phyloP scores from a whole-genome alignment of 2,888 invertebrate genomes.

The Xanthostigma xanthostigma region DNA sequence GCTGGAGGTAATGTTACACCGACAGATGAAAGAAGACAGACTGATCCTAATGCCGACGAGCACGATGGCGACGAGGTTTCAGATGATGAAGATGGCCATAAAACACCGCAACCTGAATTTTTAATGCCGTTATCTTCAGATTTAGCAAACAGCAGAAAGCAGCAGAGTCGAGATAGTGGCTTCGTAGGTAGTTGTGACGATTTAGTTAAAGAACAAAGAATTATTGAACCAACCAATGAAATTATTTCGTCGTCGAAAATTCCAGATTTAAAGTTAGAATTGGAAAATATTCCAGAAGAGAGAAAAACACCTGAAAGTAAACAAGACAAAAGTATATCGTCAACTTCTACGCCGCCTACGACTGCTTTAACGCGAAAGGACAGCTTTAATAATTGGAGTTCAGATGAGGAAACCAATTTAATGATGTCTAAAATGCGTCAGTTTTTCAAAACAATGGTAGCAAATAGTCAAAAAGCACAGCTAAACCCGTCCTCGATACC shows the following conservation, averaged over 20 bases:
- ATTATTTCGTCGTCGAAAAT: conserved; percentile 23
- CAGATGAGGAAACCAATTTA: conserved; percentile 83
- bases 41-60: conserved; percentile 45
- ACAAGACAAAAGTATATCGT: conserved; percentile 14
- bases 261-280: conserved; percentile 35
- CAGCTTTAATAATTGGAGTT: conserved; percentile 88
- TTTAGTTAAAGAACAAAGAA: conserved; percentile 50
- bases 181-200: conserved; percentile 83
- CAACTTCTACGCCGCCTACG: conserved; percentile 30
- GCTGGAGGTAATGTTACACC: conserved; percentile 29
- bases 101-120: conserved; percentile 54
- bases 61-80: conserved; percentile 40
- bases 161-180: conserved; percentile 75
- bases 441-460: conserved; percentile 84
- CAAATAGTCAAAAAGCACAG: conserved; percentile 31
- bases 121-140: conserved; percentile 34
- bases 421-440: conserved; percentile 93
- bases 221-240: conserved; percentile 17
- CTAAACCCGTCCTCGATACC: conserved; percentile 36
- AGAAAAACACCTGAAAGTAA: conserved; percentile 38
- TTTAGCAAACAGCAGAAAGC: conserved; percentile 52
- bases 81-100: conserved; percentile 50
- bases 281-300: conserved; percentile 45
- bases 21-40: conserved; percentile 48
- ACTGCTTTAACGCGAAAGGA: conserved; percentile 64